A percentile compares a stretch with the other conserved stretches of the same genome.
Evolutionary conservation across 2,797 vertebrate species (phyloP).

Genomic region (Alauda arvensis): DNA sequence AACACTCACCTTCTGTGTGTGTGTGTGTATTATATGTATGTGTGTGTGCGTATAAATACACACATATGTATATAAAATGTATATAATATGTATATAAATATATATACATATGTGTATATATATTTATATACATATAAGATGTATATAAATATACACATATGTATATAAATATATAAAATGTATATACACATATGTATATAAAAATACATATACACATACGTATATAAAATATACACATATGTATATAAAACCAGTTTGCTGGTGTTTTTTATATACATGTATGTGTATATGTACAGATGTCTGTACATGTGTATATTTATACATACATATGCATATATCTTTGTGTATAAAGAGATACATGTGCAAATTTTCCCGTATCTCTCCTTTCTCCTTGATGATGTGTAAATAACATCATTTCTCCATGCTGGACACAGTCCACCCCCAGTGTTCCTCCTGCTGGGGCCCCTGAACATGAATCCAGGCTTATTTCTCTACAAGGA

Average conservation of each 20-base stretch:
- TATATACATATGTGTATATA: fast-evolving
- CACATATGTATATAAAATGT: too few relatives aligned
- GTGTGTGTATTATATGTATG: fast-evolving
- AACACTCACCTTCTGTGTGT: background rate
- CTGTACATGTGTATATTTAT: too few relatives aligned
- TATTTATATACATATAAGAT: fast-evolving
- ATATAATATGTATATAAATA: too few relatives aligned
- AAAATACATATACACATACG: fast-evolving
- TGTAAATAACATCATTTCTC: background rate
- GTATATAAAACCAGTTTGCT: background rate
- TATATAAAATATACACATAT: too few relatives aligned
- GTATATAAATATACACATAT: too few relatives aligned
- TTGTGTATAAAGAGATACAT: fast-evolving
- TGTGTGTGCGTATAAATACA: too few relatives aligned
- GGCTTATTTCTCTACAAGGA: background rate
- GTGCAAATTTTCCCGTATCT: background rate
- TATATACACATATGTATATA: too few relatives aligned
- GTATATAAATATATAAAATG: too few relatives aligned
- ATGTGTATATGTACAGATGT: fast-evolving
- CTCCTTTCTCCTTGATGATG: background rate
- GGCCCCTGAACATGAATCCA: background rate
- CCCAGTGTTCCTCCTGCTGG: background rate
- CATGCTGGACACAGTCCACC: background rate
- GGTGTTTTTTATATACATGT: background rate
- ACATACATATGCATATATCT: too few relatives aligned